Percentiles rank a stretch among this genome's conserved stretches.
These are phyloP conservation scores for Nestor notabilis DNA, from an alignment of 2,113 vertebrate genomes.

Conservation along the genomic window DNA sequence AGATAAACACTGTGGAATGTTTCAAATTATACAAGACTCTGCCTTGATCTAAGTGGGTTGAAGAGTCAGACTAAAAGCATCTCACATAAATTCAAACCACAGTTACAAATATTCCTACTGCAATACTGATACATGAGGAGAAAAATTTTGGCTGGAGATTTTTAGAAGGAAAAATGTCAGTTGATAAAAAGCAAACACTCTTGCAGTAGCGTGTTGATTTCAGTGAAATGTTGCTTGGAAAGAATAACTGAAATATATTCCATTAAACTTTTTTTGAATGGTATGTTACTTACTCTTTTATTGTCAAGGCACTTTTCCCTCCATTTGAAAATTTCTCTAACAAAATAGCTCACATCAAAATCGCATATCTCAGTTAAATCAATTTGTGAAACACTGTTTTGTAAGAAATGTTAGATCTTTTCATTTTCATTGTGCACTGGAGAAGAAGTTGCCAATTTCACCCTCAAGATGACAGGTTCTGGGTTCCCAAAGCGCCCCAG, in stretches of 20 bases:
- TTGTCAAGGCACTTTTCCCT: neutral
- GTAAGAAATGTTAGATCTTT: neutral
- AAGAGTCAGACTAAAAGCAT: slow-evolving; percentile 46
- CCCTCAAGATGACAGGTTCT: neutral
- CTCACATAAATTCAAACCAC: slow-evolving; percentile 22
- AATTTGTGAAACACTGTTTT: neutral
- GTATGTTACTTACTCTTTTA: neutral
- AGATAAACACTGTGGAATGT: slow-evolving; percentile 39
- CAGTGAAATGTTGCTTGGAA: neutral
- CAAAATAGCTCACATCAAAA: neutral
- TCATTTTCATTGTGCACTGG: neutral
- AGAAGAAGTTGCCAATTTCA: neutral
- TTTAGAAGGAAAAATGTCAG: slow-evolving; percentile 3
- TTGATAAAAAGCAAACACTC: neutral
- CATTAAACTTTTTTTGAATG: neutral
- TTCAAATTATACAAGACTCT: slow-evolving; percentile 33
- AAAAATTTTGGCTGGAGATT: neutral
- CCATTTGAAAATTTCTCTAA: neutral
- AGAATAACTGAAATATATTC: neutral
- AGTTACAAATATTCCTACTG: neutral
- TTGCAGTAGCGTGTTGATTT: neutral
- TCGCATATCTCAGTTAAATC: rapidly evolving
- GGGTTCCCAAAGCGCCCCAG: rapidly evolving
- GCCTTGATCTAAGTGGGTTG: neutral
- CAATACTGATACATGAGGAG: neutral